A percentile compares a stretch with the other conserved stretches of the same genome.
These are phyloP conservation scores for Periphyllus acericola DNA, from an alignment of 2,888 invertebrate genomes.

Conservation along the genomic window DNA sequence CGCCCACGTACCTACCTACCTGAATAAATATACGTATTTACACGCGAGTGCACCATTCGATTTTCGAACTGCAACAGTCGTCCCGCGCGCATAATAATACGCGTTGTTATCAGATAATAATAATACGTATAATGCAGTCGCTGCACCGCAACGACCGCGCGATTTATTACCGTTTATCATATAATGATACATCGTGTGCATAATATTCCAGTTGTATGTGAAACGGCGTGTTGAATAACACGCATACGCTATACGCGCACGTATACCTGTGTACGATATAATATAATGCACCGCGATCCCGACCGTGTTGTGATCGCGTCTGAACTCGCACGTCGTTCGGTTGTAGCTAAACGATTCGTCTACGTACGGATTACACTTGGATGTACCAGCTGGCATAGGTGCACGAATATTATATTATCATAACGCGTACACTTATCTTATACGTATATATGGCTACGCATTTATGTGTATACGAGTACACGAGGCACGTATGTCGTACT, in stretches of 20 bases:
- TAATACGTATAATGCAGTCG: too few species aligned
- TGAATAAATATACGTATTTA: background rate
- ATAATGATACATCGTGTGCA: background rate
- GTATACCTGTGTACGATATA: too few species aligned
- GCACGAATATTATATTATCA: background rate
- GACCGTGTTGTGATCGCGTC: background rate
- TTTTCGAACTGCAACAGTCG: background rate
- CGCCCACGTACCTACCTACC: background rate
- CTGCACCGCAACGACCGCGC: background rate
- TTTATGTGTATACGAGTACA: too few species aligned
- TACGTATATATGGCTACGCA: too few species aligned
- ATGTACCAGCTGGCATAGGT: background rate
- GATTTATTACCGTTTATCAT: background rate
- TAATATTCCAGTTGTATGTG: background rate
- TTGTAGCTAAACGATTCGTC: background rate
- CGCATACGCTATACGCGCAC: too few species aligned
- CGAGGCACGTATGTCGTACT: too few species aligned
- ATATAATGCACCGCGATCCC: background rate
- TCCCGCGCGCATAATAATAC: background rate
- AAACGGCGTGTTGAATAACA: slow-evolving; percentile 10
- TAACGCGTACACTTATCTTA: too few species aligned
- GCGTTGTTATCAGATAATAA: background rate
- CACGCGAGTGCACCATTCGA: background rate
- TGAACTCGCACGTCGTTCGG: background rate
- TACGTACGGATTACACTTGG: background rate